Conservation (phyloP, 1,140 invertebrate genomes). For the Trigoniulus corallinus region DNA sequence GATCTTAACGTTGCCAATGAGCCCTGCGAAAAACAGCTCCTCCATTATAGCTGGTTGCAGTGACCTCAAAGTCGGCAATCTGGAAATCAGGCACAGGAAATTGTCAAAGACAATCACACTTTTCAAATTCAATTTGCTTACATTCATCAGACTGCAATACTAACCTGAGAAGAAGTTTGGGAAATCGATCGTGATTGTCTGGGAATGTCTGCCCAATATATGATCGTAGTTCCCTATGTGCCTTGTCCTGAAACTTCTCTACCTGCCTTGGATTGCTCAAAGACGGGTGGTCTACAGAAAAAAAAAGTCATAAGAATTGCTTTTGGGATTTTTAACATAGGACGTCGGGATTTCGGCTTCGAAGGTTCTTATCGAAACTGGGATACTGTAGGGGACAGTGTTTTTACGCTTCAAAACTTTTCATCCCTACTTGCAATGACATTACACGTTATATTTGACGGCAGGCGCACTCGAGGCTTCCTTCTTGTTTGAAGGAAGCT, state of each 20-base stretch:
- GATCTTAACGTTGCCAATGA: constrained; percentile 81
- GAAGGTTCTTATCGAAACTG: too few relatives aligned
- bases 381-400: too few relatives aligned
- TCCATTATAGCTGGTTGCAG: constrained; percentile 65
- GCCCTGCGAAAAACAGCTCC: constrained; percentile 80
- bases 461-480: too few relatives aligned
- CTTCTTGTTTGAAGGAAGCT: too few relatives aligned
- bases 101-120: constrained; percentile 11
- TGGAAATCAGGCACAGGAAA: constrained; percentile 15
- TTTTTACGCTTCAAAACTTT: too few relatives aligned
- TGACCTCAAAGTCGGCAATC: constrained; percentile 56
- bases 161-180: constrained; percentile 42
- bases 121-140: not conserved
- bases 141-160: too few relatives aligned
- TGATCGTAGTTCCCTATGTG: constrained; percentile 47
- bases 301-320: constrained; percentile 3
- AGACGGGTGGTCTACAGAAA: constrained; percentile 26
- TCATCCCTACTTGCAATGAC: too few relatives aligned
- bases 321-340: too few relatives aligned
- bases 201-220: constrained; percentile 33
- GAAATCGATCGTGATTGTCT: constrained; percentile 38
- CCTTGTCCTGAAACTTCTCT: constrained; percentile 52
- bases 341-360: too few relatives aligned
- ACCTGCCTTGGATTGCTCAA: constrained; percentile 27
- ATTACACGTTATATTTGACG: too few relatives aligned